These are phyloP conservation scores for Bos indicus DNA, from an alignment of 2,113 vertebrate species.

Conservation along the genomic window DNA sequence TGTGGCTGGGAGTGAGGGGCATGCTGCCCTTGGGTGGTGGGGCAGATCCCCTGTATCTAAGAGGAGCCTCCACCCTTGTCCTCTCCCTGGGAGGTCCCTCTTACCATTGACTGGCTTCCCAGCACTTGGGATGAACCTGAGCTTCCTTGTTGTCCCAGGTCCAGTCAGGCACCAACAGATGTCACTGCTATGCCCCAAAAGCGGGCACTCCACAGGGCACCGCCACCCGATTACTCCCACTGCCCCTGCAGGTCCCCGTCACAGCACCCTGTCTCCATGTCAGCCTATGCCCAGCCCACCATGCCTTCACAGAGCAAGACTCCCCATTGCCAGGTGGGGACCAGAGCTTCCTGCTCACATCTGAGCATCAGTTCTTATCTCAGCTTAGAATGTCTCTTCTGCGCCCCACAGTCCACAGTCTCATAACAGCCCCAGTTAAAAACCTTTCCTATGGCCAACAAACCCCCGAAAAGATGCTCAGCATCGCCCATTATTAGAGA, in stretches of 20 bases:
- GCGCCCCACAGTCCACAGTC: neutral
- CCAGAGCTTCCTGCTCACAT: neutral
- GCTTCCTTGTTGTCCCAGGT: neutral
- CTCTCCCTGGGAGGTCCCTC: neutral
- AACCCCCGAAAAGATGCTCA: neutral
- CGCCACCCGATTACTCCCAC: neutral
- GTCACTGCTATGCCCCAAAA: too few species aligned
- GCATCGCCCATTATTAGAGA: neutral
- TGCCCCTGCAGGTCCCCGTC: neutral
- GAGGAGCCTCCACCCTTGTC: neutral
- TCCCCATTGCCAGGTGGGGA: neutral
- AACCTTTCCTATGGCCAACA: neutral
- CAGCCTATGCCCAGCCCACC: rapidly evolving
- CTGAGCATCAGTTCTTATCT: neutral
- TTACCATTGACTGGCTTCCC: neutral
- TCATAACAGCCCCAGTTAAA: neutral
- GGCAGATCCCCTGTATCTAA: neutral
- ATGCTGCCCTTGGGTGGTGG: neutral
- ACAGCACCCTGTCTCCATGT: rapidly evolving
- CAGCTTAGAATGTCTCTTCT: neutral
- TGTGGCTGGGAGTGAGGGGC: neutral
- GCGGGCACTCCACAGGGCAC: too few species aligned
- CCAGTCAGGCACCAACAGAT: neutral
- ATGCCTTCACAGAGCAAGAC: neutral
- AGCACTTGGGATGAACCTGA: neutral